These are phyloP conservation scores for Neria commutata DNA, from an alignment of 2,888 invertebrate species.

Conservation along the genomic window DNA sequence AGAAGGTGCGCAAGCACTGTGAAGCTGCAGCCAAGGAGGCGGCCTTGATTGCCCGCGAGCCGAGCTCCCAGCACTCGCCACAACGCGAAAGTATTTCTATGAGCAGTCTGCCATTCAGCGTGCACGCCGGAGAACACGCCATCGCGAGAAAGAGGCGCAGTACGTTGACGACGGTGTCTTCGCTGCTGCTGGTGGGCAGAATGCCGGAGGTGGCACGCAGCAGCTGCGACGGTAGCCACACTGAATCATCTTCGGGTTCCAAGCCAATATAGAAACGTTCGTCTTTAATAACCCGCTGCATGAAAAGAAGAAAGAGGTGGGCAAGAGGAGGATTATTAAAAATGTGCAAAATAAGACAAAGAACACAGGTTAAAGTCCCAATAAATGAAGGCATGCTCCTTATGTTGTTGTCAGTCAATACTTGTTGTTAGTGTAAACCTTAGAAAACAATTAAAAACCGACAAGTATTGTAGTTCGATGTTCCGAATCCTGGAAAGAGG, in stretches of 20 bases:
- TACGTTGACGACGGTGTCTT: slow-evolving; percentile 81
- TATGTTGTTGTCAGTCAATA: no score
- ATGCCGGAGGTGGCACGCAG: slow-evolving; percentile 77
- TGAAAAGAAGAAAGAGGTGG: no score
- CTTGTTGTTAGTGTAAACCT: no score
- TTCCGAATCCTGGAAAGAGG: no score
- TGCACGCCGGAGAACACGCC: slow-evolving; percentile 87
- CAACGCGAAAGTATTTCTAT: slow-evolving; percentile 86
- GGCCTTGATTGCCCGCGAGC: slow-evolving; percentile 80
- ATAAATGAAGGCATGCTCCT: no score
- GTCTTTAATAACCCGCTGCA: slow-evolving; percentile 86
- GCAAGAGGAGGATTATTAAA: no score
- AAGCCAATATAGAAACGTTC: slow-evolving; percentile 89
- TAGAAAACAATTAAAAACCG: no score
- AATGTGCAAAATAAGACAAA: no score
- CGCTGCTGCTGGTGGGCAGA: slow-evolving; percentile 68
- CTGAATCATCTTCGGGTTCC: slow-evolving; percentile 89
- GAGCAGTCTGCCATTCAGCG: slow-evolving; percentile 85
- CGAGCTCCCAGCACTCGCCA: slow-evolving; percentile 80
- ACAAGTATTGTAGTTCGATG: no score
- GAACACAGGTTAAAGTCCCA: no score
- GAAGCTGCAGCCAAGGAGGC: slow-evolving; percentile 90
- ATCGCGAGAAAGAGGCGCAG: slow-evolving; percentile 82
- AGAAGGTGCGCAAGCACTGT: slow-evolving; percentile 85
- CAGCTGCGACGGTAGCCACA: slow-evolving; percentile 92